Conservation (phyloP, 1,140 invertebrate genomes). For the Myzus persicae region DNA sequence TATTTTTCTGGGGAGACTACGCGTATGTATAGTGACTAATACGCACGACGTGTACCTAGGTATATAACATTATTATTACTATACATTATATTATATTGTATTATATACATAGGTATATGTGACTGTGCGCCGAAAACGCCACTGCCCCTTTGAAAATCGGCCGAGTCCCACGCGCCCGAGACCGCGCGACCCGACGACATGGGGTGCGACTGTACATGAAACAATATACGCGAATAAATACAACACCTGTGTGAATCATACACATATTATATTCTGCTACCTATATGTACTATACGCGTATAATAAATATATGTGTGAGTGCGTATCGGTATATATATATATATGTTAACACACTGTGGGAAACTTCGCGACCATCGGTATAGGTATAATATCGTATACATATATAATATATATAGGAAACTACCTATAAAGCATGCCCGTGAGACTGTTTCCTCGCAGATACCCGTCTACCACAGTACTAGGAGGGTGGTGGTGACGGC, state of each 20-base stretch:
- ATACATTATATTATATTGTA: neutral
- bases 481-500: neutral
- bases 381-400: neutral
- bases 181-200: neutral
- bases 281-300: too few relatives aligned
- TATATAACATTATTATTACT: neutral
- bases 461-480: neutral
- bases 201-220: neutral
- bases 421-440: neutral
- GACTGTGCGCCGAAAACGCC: neutral
- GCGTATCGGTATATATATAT: too few relatives aligned
- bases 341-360: neutral
- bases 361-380: neutral
- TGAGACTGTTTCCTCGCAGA: neutral
- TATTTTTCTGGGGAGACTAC: neutral
- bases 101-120: neutral
- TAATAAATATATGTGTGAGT: too few relatives aligned
- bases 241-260: neutral
- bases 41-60: neutral
- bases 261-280: neutral
- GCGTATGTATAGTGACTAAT: neutral
- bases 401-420: too few relatives aligned
- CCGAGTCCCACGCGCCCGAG: conserved; percentile 1
- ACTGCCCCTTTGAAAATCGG: neutral
- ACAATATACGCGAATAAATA: conserved; percentile 1